Evolutionary conservation across 2,888 invertebrate species (phyloP).

Genomic region (Troglohyphantes excavatus): DNA sequence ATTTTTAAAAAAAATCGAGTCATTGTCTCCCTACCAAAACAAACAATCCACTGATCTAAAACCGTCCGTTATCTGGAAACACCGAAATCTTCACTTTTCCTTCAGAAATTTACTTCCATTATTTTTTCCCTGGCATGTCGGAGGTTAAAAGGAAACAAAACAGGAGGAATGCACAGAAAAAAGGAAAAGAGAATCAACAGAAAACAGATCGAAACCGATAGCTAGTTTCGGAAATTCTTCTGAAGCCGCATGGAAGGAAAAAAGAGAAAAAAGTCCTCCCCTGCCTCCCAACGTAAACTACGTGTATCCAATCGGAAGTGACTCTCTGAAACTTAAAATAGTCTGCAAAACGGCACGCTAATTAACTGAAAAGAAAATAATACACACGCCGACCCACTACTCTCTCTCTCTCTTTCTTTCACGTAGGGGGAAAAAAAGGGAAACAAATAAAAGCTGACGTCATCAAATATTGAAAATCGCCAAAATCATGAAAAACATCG

Average conservation of each 20-base stretch:
- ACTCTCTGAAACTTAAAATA: constrained; percentile 33
- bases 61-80: not conserved
- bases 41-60: constrained; percentile 4
- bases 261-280: not conserved
- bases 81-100: not conserved
- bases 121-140: not conserved
- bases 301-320: constrained; percentile 46
- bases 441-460: too few relatives aligned
- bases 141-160: not conserved
- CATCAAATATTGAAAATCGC: too few relatives aligned
- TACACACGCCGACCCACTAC: not conserved
- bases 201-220: not conserved
- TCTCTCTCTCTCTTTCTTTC: not conserved
- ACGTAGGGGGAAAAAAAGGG: too few relatives aligned
- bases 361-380: constrained; percentile 68
- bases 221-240: not conserved
- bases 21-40: not conserved
- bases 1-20: too few relatives aligned
- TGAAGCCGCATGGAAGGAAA: not conserved
- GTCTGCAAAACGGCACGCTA: constrained; percentile 22
- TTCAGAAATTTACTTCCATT: not conserved
- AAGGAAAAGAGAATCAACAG: constrained; percentile 8
- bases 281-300: not conserved
- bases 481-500: too few relatives aligned
- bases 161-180: not conserved